Evolutionary conservation across 2,797 vertebrate genomes (phyloP).

Genomic region (Paedocypris micromegethes): DNA sequence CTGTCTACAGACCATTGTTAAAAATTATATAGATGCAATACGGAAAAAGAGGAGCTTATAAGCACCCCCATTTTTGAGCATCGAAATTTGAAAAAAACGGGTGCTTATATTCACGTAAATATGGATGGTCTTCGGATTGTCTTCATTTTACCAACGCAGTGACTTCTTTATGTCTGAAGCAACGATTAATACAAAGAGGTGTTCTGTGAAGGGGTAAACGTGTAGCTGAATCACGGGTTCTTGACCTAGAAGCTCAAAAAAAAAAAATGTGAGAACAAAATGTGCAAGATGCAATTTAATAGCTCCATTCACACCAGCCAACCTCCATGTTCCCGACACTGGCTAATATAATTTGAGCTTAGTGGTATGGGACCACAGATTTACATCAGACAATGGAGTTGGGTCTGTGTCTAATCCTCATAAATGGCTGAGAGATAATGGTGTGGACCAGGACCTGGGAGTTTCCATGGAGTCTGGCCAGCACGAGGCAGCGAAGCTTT

Average conservation of each 20-base stretch:
- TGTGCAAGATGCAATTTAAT: conserved; percentile 27
- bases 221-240: too few relatives aligned
- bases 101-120: too few relatives aligned
- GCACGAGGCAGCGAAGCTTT: not conserved
- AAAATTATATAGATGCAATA: too few relatives aligned
- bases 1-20: too few relatives aligned
- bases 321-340: conserved; percentile 25
- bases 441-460: not conserved
- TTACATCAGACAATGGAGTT: conserved; percentile 29
- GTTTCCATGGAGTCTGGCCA: conserved; percentile 16
- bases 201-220: too few relatives aligned
- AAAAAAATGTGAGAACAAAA: too few relatives aligned
- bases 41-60: too few relatives aligned
- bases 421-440: conserved; percentile 9
- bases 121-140: conserved; percentile 5
- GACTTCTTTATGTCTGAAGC: conserved; percentile 54
- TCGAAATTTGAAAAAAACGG: too few relatives aligned
- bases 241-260: too few relatives aligned
- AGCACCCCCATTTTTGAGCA: too few relatives aligned
- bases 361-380: not conserved
- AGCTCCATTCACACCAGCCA: conserved; percentile 48
- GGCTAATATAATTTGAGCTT: too few relatives aligned
- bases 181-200: conserved; percentile 47
- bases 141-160: conserved; percentile 17
- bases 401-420: conserved; percentile 16